phyloP scores from a whole-genome alignment of 2,888 invertebrate genomes.

The Listrodromus nycthemerus region DNA sequence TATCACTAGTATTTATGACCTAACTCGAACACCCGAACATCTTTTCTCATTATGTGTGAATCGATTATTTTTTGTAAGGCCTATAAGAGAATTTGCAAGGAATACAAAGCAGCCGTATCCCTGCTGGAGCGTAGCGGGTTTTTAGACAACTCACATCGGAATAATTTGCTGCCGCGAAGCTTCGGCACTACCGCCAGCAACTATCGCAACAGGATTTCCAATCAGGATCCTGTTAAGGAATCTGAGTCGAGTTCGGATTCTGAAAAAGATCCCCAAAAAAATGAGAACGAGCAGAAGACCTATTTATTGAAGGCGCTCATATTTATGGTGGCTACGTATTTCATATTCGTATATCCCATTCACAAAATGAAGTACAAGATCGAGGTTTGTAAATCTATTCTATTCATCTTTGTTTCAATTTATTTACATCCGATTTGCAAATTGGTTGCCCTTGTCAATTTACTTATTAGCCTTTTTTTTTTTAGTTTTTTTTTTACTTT shows the following conservation, averaged over 20 bases:
- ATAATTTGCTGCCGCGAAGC: conserved; percentile 55
- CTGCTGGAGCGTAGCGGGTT: conserved; percentile 69
- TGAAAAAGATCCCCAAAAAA: conserved; percentile 72
- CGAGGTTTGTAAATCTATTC: conserved; percentile 51
- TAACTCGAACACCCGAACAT: not conserved
- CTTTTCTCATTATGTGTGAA: conserved; percentile 4
- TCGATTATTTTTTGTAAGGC: conserved; percentile 72
- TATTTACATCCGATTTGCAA: not conserved
- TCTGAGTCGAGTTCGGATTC: conserved; percentile 60
- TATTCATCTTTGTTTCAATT: not conserved
- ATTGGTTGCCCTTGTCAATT: not conserved
- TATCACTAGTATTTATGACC: not conserved
- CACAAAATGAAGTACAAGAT: conserved; percentile 50
- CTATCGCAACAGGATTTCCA: conserved; percentile 39
- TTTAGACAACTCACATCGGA: conserved; percentile 33
- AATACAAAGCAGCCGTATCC: conserved; percentile 86
- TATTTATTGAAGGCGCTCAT: conserved; percentile 69
- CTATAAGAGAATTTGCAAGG: conserved; percentile 83
- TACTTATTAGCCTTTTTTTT: not conserved
- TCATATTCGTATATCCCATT: conserved; percentile 59
- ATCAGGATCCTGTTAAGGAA: conserved; percentile 50
- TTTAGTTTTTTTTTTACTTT: not conserved
- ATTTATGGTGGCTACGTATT: conserved; percentile 60
- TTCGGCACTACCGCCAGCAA: conserved; percentile 70
- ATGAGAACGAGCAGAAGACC: conserved; percentile 70